Percentiles rank a stretch among this genome's conserved stretches.
phyloP scores from a whole-genome alignment of 2,888 invertebrate genomes.

The Digitonthophagus gazella region DNA sequence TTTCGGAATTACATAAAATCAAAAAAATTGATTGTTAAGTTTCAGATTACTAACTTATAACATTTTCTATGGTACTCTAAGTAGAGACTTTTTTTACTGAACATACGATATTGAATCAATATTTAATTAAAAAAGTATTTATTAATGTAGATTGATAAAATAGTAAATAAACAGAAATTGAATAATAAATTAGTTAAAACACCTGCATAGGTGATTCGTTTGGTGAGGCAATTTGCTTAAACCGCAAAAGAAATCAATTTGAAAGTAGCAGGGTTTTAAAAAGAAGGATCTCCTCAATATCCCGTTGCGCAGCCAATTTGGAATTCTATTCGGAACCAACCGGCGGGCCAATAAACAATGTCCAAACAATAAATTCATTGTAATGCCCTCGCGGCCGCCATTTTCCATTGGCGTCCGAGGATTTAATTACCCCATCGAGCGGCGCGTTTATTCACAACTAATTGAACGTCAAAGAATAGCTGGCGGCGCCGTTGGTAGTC shows the following conservation, averaged over 20 bases:
- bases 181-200: neutral
- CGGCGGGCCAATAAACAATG: neutral
- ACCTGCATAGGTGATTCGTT: neutral
- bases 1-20: too few species aligned
- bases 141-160: neutral
- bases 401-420: neutral
- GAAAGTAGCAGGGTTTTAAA: neutral
- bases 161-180: neutral
- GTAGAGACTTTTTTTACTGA: too few species aligned
- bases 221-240: neutral
- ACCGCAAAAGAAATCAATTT: neutral
- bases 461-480: neutral
- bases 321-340: neutral
- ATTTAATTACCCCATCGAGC: neutral
- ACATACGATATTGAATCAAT: too few species aligned
- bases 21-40: too few species aligned
- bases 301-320: neutral
- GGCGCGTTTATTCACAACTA: neutral
- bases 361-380: neutral
- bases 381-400: neutral
- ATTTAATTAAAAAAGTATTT: too few species aligned
- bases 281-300: neutral
- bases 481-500: too few species aligned
- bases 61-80: too few species aligned
- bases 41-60: too few species aligned